Percentiles rank a stretch among this genome's conserved stretches.
These are phyloP conservation scores for Lophotis ruficrista DNA, from an alignment of 2,113 vertebrate species.

Conservation along the genomic window DNA sequence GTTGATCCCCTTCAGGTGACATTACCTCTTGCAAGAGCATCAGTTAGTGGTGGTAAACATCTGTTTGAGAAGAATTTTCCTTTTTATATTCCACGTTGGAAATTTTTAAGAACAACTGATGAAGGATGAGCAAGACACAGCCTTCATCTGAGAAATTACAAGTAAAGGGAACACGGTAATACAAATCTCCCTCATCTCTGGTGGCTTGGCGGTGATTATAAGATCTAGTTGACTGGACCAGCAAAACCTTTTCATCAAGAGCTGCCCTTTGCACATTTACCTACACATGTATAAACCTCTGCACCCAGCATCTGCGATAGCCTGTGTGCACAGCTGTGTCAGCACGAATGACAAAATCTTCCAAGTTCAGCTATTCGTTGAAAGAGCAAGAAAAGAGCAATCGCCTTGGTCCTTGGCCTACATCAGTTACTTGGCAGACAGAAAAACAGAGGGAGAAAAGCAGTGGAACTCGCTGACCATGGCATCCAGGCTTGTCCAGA, in stretches of 20 bases:
- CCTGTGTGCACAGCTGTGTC: background rate
- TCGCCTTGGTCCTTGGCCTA: background rate
- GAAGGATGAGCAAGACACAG: background rate
- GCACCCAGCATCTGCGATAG: accelerated
- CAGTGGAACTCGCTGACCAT: accelerated
- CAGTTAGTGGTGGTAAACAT: background rate
- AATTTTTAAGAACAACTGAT: background rate
- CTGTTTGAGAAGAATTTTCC: background rate
- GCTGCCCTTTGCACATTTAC: background rate
- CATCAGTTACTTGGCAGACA: background rate
- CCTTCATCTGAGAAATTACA: background rate
- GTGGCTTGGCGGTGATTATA: background rate
- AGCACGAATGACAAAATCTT: background rate
- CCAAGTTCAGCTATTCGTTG: background rate
- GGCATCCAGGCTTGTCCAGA: background rate
- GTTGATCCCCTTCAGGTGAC: constrained; percentile 23
- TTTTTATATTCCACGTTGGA: background rate
- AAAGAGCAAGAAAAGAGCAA: background rate
- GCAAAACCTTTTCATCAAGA: constrained; percentile 4
- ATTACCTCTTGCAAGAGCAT: background rate
- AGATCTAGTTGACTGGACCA: background rate
- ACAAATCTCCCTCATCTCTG: background rate
- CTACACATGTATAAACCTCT: background rate
- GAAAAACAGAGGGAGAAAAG: background rate
- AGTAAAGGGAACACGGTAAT: background rate